Evolutionary conservation across 2,113 vertebrate species (phyloP).

Genomic region (Origma solitaria): DNA sequence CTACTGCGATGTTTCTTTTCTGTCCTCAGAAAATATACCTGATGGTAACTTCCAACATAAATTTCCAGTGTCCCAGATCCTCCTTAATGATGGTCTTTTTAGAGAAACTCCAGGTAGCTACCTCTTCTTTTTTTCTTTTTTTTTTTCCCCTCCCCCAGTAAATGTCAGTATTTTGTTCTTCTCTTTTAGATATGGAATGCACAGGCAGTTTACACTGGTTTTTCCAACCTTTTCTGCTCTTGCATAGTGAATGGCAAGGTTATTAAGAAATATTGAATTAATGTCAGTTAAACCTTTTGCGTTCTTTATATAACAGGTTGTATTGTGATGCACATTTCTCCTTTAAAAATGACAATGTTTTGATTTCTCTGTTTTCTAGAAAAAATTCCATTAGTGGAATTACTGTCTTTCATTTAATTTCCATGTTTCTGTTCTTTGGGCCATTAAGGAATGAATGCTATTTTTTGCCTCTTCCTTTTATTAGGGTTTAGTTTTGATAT

Average conservation of each 20-base stretch:
- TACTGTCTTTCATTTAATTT: not conserved
- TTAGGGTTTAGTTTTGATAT: not conserved
- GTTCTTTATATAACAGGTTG: not conserved
- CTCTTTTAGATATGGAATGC: not conserved
- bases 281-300: not conserved
- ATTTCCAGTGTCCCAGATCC: not conserved
- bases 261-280: not conserved
- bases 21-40: not conserved
- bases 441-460: not conserved
- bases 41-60: too few relatives aligned
- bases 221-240: not conserved
- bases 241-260: not conserved
- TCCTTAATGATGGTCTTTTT: not conserved
- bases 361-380: not conserved
- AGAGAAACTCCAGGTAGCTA: not conserved
- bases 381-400: not conserved
- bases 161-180: not conserved
- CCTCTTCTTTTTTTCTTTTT: too few relatives aligned
- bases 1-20: not conserved
- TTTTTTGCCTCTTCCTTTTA: not conserved
- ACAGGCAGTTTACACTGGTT: not conserved
- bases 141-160: too few relatives aligned
- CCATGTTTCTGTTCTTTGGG: not conserved
- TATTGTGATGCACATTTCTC: not conserved
- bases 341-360: not conserved